These are phyloP conservation scores for human (Homo sapiens) DNA, from an alignment of 2,113 vertebrate genomes.

Conservation along the genomic window GRCh38 chr14:51597001-51597500, in stretches of 20 bases:
- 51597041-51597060: neutral
- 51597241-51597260: no score
- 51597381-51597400: neutral
- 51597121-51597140: neutral
- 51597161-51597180: neutral
- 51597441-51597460: neutral
- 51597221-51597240: neutral
- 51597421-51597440: neutral
- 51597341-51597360: neutral
- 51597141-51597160: neutral
- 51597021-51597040: neutral
- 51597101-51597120: neutral
- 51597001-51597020: neutral
- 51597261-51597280: neutral
- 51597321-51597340: neutral
- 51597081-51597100: neutral
- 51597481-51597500: neutral
- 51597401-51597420: neutral
- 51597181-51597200: neutral
- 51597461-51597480: neutral
- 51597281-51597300: neutral
- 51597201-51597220: neutral
- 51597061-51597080: neutral
- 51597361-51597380: neutral
- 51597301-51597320: neutral